Conservation (phyloP, 2,888 invertebrate genomes). For the Synanthedon formicaeformis region DNA sequence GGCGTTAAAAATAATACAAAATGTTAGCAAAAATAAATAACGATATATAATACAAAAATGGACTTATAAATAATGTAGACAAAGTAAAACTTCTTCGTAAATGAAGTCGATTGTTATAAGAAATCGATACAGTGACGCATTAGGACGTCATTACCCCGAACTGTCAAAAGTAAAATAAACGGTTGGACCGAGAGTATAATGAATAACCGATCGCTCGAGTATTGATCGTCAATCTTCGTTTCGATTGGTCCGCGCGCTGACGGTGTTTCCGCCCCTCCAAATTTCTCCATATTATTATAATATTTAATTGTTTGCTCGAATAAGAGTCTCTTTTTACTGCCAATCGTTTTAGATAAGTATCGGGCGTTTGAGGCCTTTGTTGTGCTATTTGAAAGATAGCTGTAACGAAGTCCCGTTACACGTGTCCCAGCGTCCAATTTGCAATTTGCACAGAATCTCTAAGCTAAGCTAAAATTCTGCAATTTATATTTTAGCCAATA, state of each 20-base stretch:
- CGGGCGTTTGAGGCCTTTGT: slow-evolving; percentile 46
- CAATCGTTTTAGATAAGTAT: slow-evolving; percentile 2
- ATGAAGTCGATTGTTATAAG: too few relatives aligned
- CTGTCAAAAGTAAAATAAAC: too few relatives aligned
- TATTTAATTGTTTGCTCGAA: neutral
- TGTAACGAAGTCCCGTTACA: slow-evolving; percentile 39
- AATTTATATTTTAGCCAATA: slow-evolving; percentile 27
- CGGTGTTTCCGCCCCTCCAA: slow-evolving; percentile 36
- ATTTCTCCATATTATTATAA: slow-evolving; percentile 7
- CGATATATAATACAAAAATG: too few relatives aligned
- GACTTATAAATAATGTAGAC: too few relatives aligned
- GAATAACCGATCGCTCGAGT: slow-evolving; percentile 27
- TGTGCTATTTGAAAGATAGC: slow-evolving; percentile 63
- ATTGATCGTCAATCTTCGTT: slow-evolving; percentile 18
- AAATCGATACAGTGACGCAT: too few relatives aligned
- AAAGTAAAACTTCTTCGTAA: too few relatives aligned
- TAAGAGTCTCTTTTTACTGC: slow-evolving; percentile 1
- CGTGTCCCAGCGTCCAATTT: slow-evolving; percentile 12
- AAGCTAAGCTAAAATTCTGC: slow-evolving; percentile 5
- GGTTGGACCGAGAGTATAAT: too few relatives aligned
- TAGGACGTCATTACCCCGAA: slow-evolving; percentile 4
- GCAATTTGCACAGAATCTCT: slow-evolving; percentile 24
- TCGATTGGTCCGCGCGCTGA: slow-evolving; percentile 26
- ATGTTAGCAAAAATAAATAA: too few relatives aligned
- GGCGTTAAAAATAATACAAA: too few relatives aligned